Conservation (phyloP, 2,888 invertebrate genomes). For the Apodemia hepburni region DNA sequence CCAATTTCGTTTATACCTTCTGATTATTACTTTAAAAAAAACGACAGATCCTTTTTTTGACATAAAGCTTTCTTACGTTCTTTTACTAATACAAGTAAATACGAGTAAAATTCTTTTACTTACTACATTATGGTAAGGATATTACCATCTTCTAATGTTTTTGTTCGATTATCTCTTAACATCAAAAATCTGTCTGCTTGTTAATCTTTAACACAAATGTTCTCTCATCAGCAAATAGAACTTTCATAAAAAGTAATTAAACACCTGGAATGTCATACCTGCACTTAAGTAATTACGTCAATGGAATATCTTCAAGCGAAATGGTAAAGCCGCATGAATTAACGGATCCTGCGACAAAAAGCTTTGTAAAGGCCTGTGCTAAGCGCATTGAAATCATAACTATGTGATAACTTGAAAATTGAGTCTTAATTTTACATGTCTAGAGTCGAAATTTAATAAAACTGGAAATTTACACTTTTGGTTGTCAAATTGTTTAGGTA, state of each 20-base stretch:
- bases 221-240: not conserved
- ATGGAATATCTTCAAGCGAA: constrained; percentile 16
- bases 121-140: too few relatives aligned
- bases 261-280: constrained; percentile 17
- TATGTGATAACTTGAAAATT: not conserved
- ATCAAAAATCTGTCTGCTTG: too few relatives aligned
- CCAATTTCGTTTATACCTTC: too few relatives aligned
- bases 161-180: too few relatives aligned
- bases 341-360: constrained; percentile 27
- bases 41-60: too few relatives aligned
- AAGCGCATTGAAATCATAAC: constrained; percentile 13
- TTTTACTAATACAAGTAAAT: too few relatives aligned
- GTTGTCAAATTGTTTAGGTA: too few relatives aligned
- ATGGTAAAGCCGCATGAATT: constrained; percentile 21
- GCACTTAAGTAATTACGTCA: constrained; percentile 22
- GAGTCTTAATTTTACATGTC: not conserved
- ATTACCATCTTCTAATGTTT: too few relatives aligned
- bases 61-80: too few relatives aligned
- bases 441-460: not conserved
- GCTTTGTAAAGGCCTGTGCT: constrained; percentile 16
- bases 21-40: too few relatives aligned
- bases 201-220: not conserved
- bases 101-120: too few relatives aligned
- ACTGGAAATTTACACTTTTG: too few relatives aligned
- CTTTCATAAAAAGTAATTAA: constrained; percentile 14